Evolutionary conservation across 2,888 invertebrate genomes (phyloP).

Genomic region (Xanthia icteritia): DNA sequence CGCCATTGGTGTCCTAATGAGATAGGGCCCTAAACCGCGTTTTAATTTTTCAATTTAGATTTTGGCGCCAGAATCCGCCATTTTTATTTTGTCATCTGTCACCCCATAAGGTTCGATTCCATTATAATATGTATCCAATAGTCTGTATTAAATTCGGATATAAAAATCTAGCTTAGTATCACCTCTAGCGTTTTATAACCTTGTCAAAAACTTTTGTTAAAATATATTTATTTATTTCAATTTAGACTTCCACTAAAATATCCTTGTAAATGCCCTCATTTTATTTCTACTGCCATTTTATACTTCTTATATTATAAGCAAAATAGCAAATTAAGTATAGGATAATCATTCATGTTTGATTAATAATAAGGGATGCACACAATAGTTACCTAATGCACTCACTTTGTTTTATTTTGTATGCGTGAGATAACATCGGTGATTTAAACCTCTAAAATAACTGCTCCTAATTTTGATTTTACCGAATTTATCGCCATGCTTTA

Average conservation of each 20-base stretch:
- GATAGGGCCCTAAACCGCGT: neutral
- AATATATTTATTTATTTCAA: conserved; percentile 18
- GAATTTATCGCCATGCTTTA: neutral
- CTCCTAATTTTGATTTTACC: neutral
- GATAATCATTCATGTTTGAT: conserved; percentile 64
- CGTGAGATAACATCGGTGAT: conserved; percentile 44
- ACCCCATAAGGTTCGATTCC: conserved; percentile 33
- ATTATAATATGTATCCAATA: conserved; percentile 1
- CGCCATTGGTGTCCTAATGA: neutral
- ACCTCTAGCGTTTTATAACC: conserved; percentile 49
- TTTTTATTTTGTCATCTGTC: conserved; percentile 18
- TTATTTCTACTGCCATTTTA: conserved; percentile 72
- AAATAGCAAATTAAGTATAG: conserved; percentile 60
- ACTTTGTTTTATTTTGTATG: conserved; percentile 36
- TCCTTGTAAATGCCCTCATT: conserved; percentile 67
- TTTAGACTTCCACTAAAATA: conserved; percentile 50
- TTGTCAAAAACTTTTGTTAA: conserved; percentile 22
- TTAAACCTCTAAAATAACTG: neutral
- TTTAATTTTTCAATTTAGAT: neutral
- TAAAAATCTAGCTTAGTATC: conserved; percentile 37
- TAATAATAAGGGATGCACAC: conserved; percentile 65
- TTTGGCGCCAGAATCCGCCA: conserved; percentile 29
- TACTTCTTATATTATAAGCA: conserved; percentile 66
- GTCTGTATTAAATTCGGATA: conserved; percentile 16
- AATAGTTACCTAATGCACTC: conserved; percentile 61